Percentiles rank a stretch among this genome's conserved stretches.
Evolutionary conservation across 2,797 vertebrate species (phyloP).

Genomic region (Sebastes paucispinis): DNA sequence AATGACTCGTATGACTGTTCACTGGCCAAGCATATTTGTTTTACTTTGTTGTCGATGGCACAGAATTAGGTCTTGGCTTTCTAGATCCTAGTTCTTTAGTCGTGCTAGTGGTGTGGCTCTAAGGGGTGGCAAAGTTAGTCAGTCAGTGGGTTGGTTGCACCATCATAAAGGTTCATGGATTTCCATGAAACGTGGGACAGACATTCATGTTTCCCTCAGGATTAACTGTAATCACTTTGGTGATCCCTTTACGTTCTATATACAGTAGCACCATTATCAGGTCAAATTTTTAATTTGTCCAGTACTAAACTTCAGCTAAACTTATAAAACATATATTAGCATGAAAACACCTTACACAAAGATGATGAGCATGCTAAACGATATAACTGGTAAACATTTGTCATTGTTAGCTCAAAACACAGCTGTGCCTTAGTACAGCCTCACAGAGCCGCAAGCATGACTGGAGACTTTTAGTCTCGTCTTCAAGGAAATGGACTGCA

Average conservation of each 20-base stretch:
- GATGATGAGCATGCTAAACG: not conserved
- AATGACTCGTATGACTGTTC: not conserved
- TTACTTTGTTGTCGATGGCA: not conserved
- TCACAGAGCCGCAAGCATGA: not conserved
- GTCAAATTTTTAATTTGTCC: not conserved
- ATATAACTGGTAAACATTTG: not conserved
- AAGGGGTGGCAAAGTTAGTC: not conserved
- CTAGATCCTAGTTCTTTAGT: not conserved
- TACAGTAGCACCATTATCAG: not conserved
- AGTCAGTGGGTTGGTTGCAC: not conserved
- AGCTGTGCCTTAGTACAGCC: not conserved
- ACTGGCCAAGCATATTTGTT: not conserved
- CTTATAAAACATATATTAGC: not conserved
- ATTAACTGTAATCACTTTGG: not conserved
- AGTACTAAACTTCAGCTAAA: not conserved
- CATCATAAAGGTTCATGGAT: not conserved
- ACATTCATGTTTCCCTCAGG: not conserved
- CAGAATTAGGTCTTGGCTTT: not conserved
- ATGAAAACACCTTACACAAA: not conserved
- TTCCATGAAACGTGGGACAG: not conserved
- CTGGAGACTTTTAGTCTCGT: not conserved
- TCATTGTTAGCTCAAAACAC: not conserved
- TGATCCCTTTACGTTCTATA: not conserved
- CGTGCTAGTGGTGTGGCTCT: not conserved
- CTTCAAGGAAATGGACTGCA: not conserved